Evolutionary conservation across 1,140 invertebrate genomes (phyloP).

Genomic region (Pinna nobilis): DNA sequence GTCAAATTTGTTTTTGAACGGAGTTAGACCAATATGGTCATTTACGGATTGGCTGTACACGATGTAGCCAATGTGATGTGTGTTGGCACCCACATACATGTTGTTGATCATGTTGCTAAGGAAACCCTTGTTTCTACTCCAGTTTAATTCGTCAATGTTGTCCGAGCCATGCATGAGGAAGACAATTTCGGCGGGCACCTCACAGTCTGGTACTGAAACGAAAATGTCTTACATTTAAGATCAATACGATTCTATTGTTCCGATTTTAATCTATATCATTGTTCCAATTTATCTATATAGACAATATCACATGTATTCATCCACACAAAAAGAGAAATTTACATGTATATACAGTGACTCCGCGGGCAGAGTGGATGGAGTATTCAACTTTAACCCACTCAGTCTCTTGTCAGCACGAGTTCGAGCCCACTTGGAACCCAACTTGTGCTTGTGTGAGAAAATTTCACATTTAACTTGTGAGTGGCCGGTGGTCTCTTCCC

Average conservation of each 20-base stretch:
- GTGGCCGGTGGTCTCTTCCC: not conserved
- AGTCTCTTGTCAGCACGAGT: not conserved
- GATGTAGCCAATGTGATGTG: conserved; percentile 51
- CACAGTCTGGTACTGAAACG: conserved; percentile 42
- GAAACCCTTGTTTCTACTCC: conserved; percentile 53
- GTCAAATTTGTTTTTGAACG: conserved; percentile 40
- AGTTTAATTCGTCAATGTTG: conserved; percentile 50
- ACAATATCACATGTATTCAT: not conserved
- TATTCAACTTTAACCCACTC: no score
- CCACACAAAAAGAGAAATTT: not conserved
- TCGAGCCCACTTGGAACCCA: not conserved
- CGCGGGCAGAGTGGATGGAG: not conserved
- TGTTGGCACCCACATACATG: conserved; percentile 44
- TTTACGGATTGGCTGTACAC: conserved; percentile 54
- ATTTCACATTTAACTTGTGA: conserved; percentile 2
- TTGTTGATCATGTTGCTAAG: conserved; percentile 50
- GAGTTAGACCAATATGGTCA: conserved; percentile 40
- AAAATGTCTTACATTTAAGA: not conserved
- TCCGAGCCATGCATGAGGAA: conserved; percentile 55
- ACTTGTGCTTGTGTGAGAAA: not conserved
- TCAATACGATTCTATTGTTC: not conserved
- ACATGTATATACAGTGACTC: conserved; percentile 2
- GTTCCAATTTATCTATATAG: not conserved
- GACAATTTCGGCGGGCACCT: conserved; percentile 56
- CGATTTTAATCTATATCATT: not conserved